These are phyloP conservation scores for Diorhabda carinulata DNA, from an alignment of 1,140 invertebrate genomes.

Conservation along the genomic window DNA sequence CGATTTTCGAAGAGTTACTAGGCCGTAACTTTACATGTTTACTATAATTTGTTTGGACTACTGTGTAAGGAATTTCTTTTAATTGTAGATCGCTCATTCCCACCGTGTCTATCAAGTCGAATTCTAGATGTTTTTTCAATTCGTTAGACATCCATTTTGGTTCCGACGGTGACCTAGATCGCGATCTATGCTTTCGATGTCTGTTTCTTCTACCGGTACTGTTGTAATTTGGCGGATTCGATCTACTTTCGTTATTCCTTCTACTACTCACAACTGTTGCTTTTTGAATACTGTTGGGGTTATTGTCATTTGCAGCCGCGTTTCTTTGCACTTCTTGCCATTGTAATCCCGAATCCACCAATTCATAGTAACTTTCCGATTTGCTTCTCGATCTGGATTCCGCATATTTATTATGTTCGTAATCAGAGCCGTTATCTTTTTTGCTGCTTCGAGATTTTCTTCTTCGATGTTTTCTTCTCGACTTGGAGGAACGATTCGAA, in stretches of 20 bases:
- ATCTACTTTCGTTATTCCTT: constrained; percentile 22
- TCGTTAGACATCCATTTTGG: constrained; percentile 66
- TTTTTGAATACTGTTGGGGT: constrained; percentile 56
- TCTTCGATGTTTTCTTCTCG: constrained; percentile 64
- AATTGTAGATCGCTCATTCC: constrained; percentile 86
- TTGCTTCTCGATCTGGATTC: constrained; percentile 31
- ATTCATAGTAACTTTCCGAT: constrained; percentile 48
- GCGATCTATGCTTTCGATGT: constrained; percentile 65
- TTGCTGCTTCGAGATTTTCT: constrained; percentile 62
- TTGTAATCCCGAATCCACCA: constrained; percentile 82
- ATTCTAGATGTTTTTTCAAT: constrained; percentile 79
- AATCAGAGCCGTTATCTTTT: constrained; percentile 56
- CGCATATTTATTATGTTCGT: constrained; percentile 44
- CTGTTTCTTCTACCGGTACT: constrained; percentile 48
- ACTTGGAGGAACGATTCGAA: constrained; percentile 68
- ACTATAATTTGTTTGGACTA: constrained; percentile 69
- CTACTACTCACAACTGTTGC: constrained; percentile 60
- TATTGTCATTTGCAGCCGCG: constrained; percentile 60
- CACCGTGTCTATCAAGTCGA: constrained; percentile 81
- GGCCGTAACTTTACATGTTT: constrained; percentile 55
- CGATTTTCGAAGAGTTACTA: constrained; percentile 51
- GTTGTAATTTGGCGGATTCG: constrained; percentile 19
- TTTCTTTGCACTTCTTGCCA: constrained; percentile 78
- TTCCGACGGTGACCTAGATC: constrained; percentile 67
- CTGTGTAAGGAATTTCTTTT: constrained; percentile 87